Base-by-base conservation (phyloP, 2,888 invertebrate genomes). In the Pachydiplax longipennis region DNA sequence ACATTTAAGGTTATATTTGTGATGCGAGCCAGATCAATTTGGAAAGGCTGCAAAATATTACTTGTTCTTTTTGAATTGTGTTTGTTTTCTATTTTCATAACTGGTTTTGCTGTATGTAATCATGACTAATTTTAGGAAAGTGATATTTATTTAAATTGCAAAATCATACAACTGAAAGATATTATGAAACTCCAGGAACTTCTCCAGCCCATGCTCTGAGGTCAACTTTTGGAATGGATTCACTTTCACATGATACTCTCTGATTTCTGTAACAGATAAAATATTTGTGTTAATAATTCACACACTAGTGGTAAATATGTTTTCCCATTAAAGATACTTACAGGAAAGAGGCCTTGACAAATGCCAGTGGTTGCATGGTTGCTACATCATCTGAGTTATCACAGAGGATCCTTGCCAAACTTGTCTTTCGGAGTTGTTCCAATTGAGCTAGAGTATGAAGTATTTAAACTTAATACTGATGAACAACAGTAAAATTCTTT, bases 311-410 rank as follows among this genome's bases (percentile, higher is more conserved):
- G 18, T 81, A 10, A 44, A 44, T 65, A 61, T 0, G 18, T 31
- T 37, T 37, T 65, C 58, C 44, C 0, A 37, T 65, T 40, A 31
- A 61, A 31, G 22, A 44, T 91, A 92, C 93, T 93, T 93, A 94
- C 94, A 94, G 91, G 90, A 93, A 93, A 18, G 94, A 93, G 80
- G 94, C 93, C 92, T 93, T 93, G 83, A 93, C 93, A 91, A 94
- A 94, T 25, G 93, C 94, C 8, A 94, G 92, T 18, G 94, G 94
- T 91, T 94, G 94, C 91, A 94, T 93, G 6, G 96, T 92, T 61
- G 96, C 95, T 90, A 95, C 94, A 37, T 96, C 95, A 94, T 97
- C 97, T 53, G 96, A 95, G 93, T 97, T 97, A 93, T 97, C 97
- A 92, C 97, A 97, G 48, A 97, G 94, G 22, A 97, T 94, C 82